Conservation (phyloP, 2,113 vertebrate species). For the Crotalus tigris region DNA sequence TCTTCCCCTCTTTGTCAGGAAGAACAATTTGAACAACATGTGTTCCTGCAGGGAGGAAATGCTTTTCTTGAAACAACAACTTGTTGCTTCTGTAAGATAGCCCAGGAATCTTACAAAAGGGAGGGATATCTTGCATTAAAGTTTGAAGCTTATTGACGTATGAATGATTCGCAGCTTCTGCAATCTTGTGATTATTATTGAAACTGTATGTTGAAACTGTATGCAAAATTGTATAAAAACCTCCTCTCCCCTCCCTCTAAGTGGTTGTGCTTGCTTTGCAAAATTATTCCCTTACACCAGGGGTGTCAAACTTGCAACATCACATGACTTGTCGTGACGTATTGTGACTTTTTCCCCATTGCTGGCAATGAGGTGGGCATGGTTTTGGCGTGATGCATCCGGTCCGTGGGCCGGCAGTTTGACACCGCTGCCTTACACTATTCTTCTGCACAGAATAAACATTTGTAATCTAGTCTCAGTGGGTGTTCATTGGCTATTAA, state of each 20-base stretch:
- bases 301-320: too few relatives aligned
- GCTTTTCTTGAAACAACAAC: background rate
- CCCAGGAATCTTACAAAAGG: background rate
- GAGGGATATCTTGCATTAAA: background rate
- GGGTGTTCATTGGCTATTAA: background rate
- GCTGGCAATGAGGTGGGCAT: too few relatives aligned
- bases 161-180: background rate
- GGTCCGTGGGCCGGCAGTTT: too few relatives aligned
- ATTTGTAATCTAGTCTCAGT: background rate
- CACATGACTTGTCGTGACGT: too few relatives aligned
- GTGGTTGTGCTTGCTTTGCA: background rate
- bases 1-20: background rate
- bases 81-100: background rate
- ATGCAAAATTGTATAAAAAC: background rate
- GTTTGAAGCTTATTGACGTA: background rate
- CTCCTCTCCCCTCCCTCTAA: background rate
- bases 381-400: too few relatives aligned
- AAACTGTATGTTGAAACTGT: background rate
- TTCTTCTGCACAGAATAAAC: background rate
- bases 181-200: background rate
- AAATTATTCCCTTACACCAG: background rate
- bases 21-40: background rate
- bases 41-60: background rate
- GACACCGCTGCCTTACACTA: too few relatives aligned
- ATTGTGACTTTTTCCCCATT: too few relatives aligned